These are phyloP conservation scores for Elysia chlorotica DNA, from an alignment of 1,140 invertebrate species.

Conservation along the genomic window DNA sequence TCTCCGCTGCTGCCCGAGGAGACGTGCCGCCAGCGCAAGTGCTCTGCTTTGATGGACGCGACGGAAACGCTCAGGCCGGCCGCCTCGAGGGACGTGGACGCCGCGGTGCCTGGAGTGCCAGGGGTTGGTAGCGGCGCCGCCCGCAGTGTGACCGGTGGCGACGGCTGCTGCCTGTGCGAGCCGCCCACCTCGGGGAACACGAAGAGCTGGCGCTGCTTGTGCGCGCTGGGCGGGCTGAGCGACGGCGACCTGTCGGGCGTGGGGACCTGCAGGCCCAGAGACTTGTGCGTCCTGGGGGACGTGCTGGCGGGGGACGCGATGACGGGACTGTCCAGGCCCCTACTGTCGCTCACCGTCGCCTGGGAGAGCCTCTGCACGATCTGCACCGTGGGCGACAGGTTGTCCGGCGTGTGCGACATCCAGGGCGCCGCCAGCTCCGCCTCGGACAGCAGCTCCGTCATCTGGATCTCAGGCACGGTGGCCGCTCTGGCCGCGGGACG, in stretches of 20 bases:
- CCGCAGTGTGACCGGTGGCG: not conserved
- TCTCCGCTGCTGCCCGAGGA: slow-evolving; percentile 19
- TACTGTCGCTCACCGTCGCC: slow-evolving; percentile 9
- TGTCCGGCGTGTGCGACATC: slow-evolving; percentile 19
- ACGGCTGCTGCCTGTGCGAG: not conserved
- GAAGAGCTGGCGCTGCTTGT: slow-evolving; percentile 13
- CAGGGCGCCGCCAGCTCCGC: slow-evolving; percentile 1
- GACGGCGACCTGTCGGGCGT: slow-evolving; percentile 14
- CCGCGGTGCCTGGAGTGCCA: not conserved
- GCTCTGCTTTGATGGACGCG: not conserved
- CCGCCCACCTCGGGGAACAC: slow-evolving; percentile 14
- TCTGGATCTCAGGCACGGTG: slow-evolving; percentile 20
- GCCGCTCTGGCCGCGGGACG: no score
- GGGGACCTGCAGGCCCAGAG: slow-evolving; percentile 9
- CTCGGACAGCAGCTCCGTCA: slow-evolving; percentile 2
- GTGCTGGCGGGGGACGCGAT: not conserved
- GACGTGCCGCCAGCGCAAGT: slow-evolving; percentile 13
- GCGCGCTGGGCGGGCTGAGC: not conserved
- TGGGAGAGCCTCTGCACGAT: slow-evolving; percentile 18
- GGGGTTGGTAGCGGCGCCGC: not conserved
- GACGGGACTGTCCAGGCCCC: not conserved
- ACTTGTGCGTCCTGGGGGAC: slow-evolving; percentile 5
- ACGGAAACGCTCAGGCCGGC: slow-evolving; percentile 16
- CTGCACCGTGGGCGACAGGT: slow-evolving; percentile 18
- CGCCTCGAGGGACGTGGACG: not conserved